Evolutionary conservation across 2,888 invertebrate genomes (phyloP).

Genomic region (Xestoiulus laeticollis): DNA sequence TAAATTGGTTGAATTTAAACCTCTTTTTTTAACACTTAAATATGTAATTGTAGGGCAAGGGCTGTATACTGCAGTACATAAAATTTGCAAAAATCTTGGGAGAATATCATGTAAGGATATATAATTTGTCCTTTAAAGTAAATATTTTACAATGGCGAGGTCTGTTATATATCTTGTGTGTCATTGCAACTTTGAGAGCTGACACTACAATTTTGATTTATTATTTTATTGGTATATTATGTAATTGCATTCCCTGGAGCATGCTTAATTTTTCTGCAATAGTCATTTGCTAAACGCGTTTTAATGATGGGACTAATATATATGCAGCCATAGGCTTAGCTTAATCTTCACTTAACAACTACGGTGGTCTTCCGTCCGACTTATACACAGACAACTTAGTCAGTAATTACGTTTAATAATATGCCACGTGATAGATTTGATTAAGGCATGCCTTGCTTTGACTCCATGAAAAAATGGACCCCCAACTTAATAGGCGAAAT

Average conservation of each 20-base stretch:
- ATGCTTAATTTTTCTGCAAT: background rate
- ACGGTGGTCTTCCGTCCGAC: constrained; percentile 45
- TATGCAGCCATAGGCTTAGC: background rate
- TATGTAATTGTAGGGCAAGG: too few relatives aligned
- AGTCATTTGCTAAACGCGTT: constrained; percentile 8
- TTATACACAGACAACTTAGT: constrained; percentile 50
- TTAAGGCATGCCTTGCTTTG: constrained; percentile 50
- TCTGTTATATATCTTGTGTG: background rate
- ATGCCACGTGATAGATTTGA: constrained; percentile 54
- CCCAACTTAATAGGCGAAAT: constrained; percentile 40
- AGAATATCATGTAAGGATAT: background rate
- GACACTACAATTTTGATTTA: background rate
- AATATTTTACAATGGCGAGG: background rate
- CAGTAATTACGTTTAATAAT: constrained; percentile 53
- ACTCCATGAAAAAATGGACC: background rate
- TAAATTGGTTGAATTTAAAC: too few relatives aligned
- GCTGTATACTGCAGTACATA: too few relatives aligned
- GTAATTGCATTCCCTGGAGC: constrained; percentile 11
- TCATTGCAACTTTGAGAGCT: background rate
- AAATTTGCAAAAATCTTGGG: background rate
- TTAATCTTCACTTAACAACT: constrained; percentile 23
- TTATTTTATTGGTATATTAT: background rate
- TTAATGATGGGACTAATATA: background rate
- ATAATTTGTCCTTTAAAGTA: background rate
- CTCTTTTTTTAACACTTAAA: too few relatives aligned